Conservation (phyloP, 2,888 invertebrate species). For the Heliothis peltigera region DNA sequence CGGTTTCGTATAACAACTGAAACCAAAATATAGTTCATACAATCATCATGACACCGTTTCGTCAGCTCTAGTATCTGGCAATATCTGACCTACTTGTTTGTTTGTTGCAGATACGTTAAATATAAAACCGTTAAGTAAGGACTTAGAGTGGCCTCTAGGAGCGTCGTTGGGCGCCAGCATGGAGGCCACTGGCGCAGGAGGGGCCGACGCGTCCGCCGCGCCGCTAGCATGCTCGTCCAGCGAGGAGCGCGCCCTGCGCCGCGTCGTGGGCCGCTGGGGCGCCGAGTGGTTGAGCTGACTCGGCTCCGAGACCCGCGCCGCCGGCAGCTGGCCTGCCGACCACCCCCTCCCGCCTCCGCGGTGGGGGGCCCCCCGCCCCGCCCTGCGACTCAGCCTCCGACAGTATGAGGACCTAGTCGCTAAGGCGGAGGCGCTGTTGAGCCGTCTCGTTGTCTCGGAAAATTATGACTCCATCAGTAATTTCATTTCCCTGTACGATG, state of each 20-base stretch:
- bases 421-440: slow-evolving; percentile 95
- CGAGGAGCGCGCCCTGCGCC: slow-evolving; percentile 86
- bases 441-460: slow-evolving; percentile 95
- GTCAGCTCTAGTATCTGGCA: background rate
- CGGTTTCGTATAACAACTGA: background rate
- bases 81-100: slow-evolving; percentile 2
- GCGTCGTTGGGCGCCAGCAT: slow-evolving; percentile 82
- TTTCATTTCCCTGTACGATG: slow-evolving; percentile 92
- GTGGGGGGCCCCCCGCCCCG: slow-evolving; percentile 86
- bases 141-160: slow-evolving; percentile 85
- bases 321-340: slow-evolving; percentile 84
- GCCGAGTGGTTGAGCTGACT: slow-evolving; percentile 99
- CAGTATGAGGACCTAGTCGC: slow-evolving; percentile 95
- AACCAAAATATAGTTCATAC: background rate
- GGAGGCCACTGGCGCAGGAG: slow-evolving; percentile 81
- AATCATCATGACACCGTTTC: background rate
- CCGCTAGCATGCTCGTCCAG: slow-evolving; percentile 80
- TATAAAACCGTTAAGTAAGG: slow-evolving; percentile 90
- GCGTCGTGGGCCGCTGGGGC: slow-evolving; percentile 96
- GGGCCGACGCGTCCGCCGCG: slow-evolving; percentile 71
- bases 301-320: slow-evolving; percentile 88
- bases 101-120: slow-evolving; percentile 84
- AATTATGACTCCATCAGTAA: slow-evolving; percentile 97
- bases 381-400: slow-evolving; percentile 93
- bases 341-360: slow-evolving; percentile 87